Conservation (phyloP, 2,797 vertebrate species). For the Dipus sagitta region DNA sequence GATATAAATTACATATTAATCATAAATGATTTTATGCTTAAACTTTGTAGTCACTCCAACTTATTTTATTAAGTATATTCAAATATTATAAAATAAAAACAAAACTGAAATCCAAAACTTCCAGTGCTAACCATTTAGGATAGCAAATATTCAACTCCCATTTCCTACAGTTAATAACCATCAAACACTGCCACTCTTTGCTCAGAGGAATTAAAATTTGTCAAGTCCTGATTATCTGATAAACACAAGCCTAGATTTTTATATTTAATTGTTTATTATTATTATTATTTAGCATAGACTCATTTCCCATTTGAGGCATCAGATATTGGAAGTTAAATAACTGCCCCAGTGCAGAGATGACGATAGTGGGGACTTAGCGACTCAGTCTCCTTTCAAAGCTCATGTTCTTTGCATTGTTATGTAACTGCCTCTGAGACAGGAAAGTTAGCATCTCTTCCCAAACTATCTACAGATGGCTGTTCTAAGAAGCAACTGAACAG, state of each 20-base stretch:
- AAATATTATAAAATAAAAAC: neutral
- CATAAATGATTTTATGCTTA: neutral
- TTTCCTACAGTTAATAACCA: neutral
- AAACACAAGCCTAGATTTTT: neutral
- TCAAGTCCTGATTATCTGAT: neutral
- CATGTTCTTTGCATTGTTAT: conserved; percentile 23
- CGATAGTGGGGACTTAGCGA: neutral
- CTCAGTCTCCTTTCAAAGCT: conserved; percentile 35
- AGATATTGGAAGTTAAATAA: conserved; percentile 42
- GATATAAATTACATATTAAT: neutral
- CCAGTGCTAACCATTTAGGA: neutral
- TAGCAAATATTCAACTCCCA: neutral
- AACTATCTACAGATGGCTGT: neutral
- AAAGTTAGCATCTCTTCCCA: conserved; percentile 38
- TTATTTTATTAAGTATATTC: neutral
- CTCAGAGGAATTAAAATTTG: conserved; percentile 14
- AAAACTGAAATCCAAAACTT: neutral
- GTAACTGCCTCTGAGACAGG: neutral
- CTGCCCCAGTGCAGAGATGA: neutral
- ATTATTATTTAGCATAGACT: neutral
- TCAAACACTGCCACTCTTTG: neutral
- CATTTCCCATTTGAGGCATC: conserved; percentile 44
- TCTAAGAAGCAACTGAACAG: conserved; percentile 41
- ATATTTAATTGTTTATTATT: neutral
- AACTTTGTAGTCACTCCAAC: neutral